These are phyloP conservation scores for Megaceryle torquata DNA, from an alignment of 2,113 vertebrate genomes.

Conservation along the genomic window DNA sequence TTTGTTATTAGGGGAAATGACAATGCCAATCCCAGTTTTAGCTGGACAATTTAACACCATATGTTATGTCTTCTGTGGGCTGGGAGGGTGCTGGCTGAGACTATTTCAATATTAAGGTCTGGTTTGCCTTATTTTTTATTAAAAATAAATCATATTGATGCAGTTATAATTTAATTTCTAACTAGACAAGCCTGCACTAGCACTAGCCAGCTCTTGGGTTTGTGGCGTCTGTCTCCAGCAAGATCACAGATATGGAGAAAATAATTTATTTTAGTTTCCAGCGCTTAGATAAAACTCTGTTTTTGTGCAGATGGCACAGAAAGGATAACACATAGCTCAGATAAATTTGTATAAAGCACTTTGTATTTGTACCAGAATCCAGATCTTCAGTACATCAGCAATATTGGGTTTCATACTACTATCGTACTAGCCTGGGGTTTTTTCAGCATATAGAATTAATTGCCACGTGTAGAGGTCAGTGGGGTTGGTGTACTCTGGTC, in stretches of 20 bases:
- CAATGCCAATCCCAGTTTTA: background rate
- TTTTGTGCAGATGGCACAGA: constrained; percentile 38
- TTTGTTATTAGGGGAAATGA: background rate
- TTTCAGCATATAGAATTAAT: background rate
- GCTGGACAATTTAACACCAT: background rate
- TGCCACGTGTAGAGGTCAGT: background rate
- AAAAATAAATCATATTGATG: constrained; percentile 36
- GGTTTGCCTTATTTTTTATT: constrained; percentile 26
- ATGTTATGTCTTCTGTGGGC: background rate
- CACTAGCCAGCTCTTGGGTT: constrained; percentile 17
- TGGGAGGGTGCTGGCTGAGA: background rate
- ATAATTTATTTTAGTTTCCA: constrained; percentile 57
- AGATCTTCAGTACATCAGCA: background rate
- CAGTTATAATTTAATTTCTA: constrained; percentile 29
- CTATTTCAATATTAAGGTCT: background rate
- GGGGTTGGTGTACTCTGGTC: background rate
- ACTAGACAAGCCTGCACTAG: constrained; percentile 47
- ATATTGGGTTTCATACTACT: background rate
- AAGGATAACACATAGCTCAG: constrained; percentile 27
- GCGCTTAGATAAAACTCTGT: background rate
- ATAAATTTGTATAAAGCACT: background rate
- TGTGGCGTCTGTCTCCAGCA: constrained; percentile 41
- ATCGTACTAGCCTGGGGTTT: fast-evolving
- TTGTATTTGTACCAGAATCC: background rate
- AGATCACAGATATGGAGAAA: constrained; percentile 20